Evolutionary conservation across 2,888 invertebrate species (phyloP).

Genomic region (Chymomyza amoena): DNA sequence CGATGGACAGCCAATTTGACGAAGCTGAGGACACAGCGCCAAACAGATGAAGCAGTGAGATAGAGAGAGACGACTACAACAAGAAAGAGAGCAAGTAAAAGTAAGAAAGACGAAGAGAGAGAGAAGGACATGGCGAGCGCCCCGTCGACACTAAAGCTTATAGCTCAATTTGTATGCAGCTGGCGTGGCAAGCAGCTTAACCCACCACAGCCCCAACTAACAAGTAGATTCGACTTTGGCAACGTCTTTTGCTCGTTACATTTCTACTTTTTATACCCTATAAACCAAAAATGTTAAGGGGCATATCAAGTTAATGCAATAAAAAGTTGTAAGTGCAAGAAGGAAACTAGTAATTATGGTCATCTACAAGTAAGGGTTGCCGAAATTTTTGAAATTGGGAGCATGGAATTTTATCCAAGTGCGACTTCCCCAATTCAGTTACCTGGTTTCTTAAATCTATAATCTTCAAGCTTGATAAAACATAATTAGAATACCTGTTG

Average conservation of each 20-base stretch:
- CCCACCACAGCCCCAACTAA: slow-evolving; percentile 13
- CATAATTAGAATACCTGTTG: too few species aligned
- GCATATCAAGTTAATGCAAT: too few species aligned
- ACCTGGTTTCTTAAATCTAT: too few species aligned
- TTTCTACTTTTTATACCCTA: neutral
- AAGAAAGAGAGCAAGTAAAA: slow-evolving; percentile 12
- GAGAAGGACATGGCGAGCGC: neutral
- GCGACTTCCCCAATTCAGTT: too few species aligned
- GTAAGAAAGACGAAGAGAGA: slow-evolving; percentile 14
- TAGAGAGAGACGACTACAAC: slow-evolving; percentile 18
- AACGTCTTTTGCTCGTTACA: slow-evolving; percentile 52
- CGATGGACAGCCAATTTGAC: slow-evolving; percentile 53
- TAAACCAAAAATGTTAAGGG: too few species aligned
- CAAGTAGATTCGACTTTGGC: neutral
- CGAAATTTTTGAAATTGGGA: too few species aligned
- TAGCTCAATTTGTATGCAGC: slow-evolving; percentile 72
- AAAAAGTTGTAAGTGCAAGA: too few species aligned
- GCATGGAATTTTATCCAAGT: too few species aligned
- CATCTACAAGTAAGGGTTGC: too few species aligned
- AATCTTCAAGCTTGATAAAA: too few species aligned
- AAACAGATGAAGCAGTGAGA: neutral
- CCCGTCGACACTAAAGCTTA: slow-evolving; percentile 53
- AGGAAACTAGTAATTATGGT: too few species aligned
- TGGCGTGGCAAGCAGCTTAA: slow-evolving; percentile 52
- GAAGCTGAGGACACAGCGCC: neutral